A percentile compares a stretch with the other conserved stretches of the same genome.
phyloP scores from a whole-genome alignment of 2,888 invertebrate species.

The Ecliptopera silaceata region DNA sequence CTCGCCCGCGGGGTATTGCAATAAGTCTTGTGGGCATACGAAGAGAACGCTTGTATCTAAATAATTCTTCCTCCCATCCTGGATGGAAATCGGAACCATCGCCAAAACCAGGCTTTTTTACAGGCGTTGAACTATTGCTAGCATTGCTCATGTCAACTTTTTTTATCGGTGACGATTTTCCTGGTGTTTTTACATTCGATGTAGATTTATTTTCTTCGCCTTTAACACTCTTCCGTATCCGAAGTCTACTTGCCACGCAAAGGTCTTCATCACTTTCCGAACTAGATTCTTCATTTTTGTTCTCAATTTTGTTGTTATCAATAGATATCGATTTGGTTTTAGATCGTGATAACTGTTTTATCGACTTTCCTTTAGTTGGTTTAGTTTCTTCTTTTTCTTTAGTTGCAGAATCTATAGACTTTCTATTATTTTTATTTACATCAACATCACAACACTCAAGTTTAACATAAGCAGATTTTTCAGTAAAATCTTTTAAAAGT shows the following conservation, averaged over 20 bases:
- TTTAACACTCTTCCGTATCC: conserved; percentile 76
- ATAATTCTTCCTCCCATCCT: conserved; percentile 93
- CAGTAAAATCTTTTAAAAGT: conserved; percentile 71
- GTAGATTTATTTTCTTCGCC: conserved; percentile 63
- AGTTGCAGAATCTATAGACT: conserved; percentile 59
- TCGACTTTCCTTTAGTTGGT: conserved; percentile 54
- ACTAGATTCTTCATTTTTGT: conserved; percentile 57
- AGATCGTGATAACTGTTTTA: conserved; percentile 53
- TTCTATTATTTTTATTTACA: conserved; percentile 67
- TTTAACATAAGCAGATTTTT: conserved; percentile 77
- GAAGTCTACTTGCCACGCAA: conserved; percentile 70
- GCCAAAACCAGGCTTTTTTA: conserved; percentile 85
- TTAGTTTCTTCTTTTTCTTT: conserved; percentile 63
- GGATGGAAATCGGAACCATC: conserved; percentile 89
- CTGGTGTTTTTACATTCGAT: conserved; percentile 54
- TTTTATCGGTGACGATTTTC: conserved; percentile 62
- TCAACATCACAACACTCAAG: conserved; percentile 77
- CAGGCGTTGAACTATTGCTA: conserved; percentile 63
- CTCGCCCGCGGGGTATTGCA: conserved; percentile 86
- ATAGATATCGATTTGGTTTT: conserved; percentile 60
- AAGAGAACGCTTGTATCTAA: conserved; percentile 90
- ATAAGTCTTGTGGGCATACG: conserved; percentile 92
- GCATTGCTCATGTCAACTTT: conserved; percentile 62
- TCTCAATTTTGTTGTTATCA: conserved; percentile 65
- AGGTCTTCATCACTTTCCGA: conserved; percentile 73